These are phyloP conservation scores for Prunella himalayana DNA, from an alignment of 2,113 vertebrate species.

Conservation along the genomic window DNA sequence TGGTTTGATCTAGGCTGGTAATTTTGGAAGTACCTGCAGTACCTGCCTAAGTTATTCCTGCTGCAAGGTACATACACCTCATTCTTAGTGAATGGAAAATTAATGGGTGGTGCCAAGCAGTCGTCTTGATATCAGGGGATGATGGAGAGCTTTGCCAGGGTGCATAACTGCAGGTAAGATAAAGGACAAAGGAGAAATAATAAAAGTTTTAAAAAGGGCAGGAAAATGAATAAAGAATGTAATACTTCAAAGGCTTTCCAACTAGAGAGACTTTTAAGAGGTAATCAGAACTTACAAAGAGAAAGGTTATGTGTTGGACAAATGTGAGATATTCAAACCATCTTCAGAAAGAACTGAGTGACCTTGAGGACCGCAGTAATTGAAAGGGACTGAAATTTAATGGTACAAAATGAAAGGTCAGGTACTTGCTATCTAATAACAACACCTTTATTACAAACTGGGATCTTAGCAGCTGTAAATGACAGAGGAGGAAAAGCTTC, in stretches of 20 bases:
- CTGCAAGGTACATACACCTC: background rate
- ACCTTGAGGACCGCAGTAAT: conserved; percentile 36
- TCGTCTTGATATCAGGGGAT: background rate
- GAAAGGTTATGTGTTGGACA: conserved; percentile 33
- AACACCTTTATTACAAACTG: background rate
- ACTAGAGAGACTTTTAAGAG: background rate
- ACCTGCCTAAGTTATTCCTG: background rate
- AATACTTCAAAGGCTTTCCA: background rate
- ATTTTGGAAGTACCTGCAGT: background rate
- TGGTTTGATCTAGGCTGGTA: background rate
- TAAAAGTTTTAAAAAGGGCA: background rate
- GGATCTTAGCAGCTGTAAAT: background rate
- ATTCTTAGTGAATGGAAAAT: background rate
- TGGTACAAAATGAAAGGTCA: background rate
- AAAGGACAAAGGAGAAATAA: conserved; percentile 6
- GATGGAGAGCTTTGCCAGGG: background rate
- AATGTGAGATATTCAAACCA: conserved; percentile 38
- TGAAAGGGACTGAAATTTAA: conserved; percentile 1
- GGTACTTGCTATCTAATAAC: background rate
- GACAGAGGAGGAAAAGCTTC: background rate
- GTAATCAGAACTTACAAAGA: conserved; percentile 21
- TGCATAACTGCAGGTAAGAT: background rate
- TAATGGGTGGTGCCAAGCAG: background rate
- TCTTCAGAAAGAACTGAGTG: background rate
- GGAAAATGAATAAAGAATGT: conserved; percentile 11